phyloP scores from a whole-genome alignment of 2,797 vertebrate genomes.

The Tiaroga cobitis region DNA sequence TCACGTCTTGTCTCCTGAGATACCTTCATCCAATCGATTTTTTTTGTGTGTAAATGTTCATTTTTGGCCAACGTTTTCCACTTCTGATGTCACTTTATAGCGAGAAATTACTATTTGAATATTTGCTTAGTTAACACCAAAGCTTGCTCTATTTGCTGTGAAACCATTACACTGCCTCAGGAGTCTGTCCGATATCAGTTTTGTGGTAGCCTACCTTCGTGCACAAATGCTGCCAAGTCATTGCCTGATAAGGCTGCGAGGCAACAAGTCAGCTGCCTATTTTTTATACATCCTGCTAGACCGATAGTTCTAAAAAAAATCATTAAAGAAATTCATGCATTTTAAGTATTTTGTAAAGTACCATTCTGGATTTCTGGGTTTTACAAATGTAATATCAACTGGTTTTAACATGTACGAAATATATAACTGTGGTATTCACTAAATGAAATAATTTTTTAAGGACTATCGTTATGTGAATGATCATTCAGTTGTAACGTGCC shows the following conservation, averaged over 20 bases:
- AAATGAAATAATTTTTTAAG: neutral
- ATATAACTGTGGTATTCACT: neutral
- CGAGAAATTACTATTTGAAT: neutral
- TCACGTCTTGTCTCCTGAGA: too few relatives aligned
- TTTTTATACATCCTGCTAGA: neutral
- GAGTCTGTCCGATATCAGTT: neutral
- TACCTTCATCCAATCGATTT: too few relatives aligned
- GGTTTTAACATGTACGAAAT: neutral
- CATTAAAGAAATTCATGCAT: neutral
- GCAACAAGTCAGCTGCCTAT: neutral
- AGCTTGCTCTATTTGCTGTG: neutral
- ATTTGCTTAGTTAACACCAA: neutral
- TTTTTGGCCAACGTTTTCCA: neutral
- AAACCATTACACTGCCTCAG: neutral
- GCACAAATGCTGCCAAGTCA: neutral
- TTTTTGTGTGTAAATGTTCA: neutral
- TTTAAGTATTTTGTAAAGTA: neutral
- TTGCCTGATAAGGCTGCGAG: neutral
- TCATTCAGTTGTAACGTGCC: neutral
- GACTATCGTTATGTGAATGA: neutral
- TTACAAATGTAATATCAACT: neutral
- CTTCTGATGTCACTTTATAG: neutral
- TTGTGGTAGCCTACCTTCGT: neutral
- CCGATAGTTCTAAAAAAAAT: neutral
- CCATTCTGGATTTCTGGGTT: neutral